A percentile compares a stretch with the other conserved stretches of the same genome.
Conservation (phyloP, 2,888 invertebrate genomes). For the Leptinotarsa haldemani region DNA sequence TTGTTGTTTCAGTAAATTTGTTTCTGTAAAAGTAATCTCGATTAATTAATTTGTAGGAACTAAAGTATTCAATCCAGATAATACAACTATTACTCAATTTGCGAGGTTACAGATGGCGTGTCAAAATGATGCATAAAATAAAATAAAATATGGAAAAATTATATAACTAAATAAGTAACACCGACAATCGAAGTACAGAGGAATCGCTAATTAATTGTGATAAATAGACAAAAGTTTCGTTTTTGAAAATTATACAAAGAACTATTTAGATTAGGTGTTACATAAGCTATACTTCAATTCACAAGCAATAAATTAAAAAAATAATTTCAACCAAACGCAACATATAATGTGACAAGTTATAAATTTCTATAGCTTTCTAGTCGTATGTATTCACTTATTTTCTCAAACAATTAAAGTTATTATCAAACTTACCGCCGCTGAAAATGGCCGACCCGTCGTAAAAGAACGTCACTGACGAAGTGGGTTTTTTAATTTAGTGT, state of each 20-base stretch:
- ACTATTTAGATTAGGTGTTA: background rate
- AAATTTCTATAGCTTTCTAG: background rate
- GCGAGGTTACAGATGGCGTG: background rate
- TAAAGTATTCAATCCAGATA: constrained; percentile 3
- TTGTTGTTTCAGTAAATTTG: constrained; percentile 27
- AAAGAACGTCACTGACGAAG: constrained; percentile 32
- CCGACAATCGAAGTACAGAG: background rate
- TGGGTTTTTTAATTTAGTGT: constrained; percentile 29
- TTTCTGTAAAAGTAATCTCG: constrained; percentile 33
- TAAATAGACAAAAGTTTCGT: background rate
- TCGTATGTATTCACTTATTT: background rate
- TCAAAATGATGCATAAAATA: background rate
- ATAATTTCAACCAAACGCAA: background rate
- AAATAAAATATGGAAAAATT: background rate
- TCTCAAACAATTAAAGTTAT: constrained; percentile 13
- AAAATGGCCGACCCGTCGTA: constrained; percentile 44
- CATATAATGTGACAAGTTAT: background rate
- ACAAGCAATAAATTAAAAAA: background rate
- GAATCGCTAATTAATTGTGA: background rate
- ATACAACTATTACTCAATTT: background rate
- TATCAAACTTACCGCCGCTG: constrained; percentile 34
- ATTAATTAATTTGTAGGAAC: background rate
- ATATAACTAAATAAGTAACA: background rate
- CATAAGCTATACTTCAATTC: background rate
- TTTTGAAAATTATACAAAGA: background rate